Base-by-base conservation (phyloP, 2,113 vertebrate genomes). In the Chunga burmeisteri region DNA sequence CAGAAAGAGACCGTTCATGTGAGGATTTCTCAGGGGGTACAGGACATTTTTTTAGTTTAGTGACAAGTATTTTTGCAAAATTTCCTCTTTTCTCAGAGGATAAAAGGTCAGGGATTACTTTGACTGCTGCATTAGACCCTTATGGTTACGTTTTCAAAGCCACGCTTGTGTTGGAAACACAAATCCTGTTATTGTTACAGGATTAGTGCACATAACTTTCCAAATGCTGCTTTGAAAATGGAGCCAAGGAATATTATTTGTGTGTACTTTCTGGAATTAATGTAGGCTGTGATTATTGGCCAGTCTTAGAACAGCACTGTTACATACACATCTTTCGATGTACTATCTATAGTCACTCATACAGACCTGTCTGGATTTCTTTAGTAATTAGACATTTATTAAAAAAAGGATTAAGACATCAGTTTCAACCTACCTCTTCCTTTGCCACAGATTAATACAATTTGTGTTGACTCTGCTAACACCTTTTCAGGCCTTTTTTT, bases 161-260 rank as follows among this genome's bases (percentile, higher is more conserved):
- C 96, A 20, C 40, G 32, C 93, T 86, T 94, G 91, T 92, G 56
- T 71, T 96, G 88, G 96, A 97, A 97, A 96, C 61, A 70, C 87
- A 97, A 97, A 97, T 97, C 96, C 92, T 94, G 84, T 94, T 97
- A 97, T 94, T 98, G 96, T 94, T 96, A 96, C 80, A 92, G 90
- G 95, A 98, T 98, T 98, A 97, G 85, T 66, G 79, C 89, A 93
- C 89, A 89, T 87, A 98, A 98, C 94, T 97, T 97, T 90, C 95
- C 74, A 90, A 97, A 97, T 68, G 80, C 83, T 90, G 74, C 95
- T 97, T 96, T 96, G 88, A 97, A 97, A 98, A 94, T 79, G 65
- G 38, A 97, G 95, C 90, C 96, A 97, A 97, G 81, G 93, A 97
- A 97, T 95, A 97, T 86, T 38, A 97, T 96, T 97, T 95, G 93